A percentile compares a stretch with the other conserved stretches of the same genome.
Conservation (phyloP, 2,113 vertebrate species). For the Herpailurus yagouaroundi region DNA sequence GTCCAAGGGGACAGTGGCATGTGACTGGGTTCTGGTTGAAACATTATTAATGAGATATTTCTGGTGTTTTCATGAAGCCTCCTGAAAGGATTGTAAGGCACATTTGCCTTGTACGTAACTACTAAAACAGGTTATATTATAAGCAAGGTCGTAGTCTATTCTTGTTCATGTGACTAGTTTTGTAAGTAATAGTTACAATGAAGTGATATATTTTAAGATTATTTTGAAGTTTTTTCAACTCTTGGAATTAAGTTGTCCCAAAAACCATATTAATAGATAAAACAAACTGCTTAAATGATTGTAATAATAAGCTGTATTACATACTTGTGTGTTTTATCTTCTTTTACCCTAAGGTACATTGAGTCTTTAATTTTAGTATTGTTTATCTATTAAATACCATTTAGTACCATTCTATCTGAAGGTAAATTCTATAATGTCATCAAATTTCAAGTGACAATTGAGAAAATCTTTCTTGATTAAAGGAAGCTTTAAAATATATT, state of each 20-base stretch:
- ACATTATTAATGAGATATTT: not conserved
- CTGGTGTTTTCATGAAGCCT: not conserved
- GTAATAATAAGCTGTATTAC: not conserved
- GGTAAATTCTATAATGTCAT: not conserved
- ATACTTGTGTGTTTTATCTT: not conserved
- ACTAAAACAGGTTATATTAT: not conserved
- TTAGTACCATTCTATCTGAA: conserved; percentile 2
- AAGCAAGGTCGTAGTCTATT: not conserved
- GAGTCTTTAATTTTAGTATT: not conserved
- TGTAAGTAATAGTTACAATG: not conserved
- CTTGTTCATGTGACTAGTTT: conserved; percentile 12
- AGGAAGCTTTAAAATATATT: not conserved
- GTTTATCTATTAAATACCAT: not conserved
- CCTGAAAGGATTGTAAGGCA: not conserved
- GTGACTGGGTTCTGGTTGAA: not conserved
- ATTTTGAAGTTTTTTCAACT: not conserved
- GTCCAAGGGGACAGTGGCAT: not conserved
- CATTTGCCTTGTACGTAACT: not conserved
- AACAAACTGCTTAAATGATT: not conserved
- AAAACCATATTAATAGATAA: not conserved
- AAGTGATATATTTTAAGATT: conserved; percentile 29
- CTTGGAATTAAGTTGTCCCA: conserved; percentile 11
- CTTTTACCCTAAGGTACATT: not conserved
- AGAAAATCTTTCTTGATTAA: conserved; percentile 50
- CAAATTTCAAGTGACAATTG: conserved; percentile 12